phyloP scores from a whole-genome alignment of 2,113 vertebrate genomes.

The Garra rufa region DNA sequence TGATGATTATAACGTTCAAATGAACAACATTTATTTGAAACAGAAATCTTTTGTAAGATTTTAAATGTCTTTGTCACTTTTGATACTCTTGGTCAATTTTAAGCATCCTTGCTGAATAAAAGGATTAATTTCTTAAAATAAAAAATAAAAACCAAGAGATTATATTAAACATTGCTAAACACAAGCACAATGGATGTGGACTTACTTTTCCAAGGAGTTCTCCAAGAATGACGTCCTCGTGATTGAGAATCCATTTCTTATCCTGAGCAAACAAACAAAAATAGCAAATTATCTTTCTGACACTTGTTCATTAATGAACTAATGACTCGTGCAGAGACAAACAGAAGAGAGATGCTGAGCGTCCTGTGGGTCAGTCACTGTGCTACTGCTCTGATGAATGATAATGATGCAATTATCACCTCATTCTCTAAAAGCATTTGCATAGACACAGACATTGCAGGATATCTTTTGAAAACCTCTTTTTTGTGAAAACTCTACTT shows the following conservation, averaged over 20 bases:
- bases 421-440: neutral
- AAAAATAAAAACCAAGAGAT: neutral
- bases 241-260: slow-evolving; percentile 97
- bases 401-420: slow-evolving; percentile 43
- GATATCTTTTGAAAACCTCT: neutral
- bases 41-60: neutral
- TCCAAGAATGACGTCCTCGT: slow-evolving; percentile 91
- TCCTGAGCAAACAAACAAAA: slow-evolving; percentile 76
- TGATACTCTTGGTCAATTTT: no score
- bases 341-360: slow-evolving; percentile 10
- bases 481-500: neutral
- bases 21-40: neutral
- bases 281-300: slow-evolving; percentile 10
- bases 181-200: slow-evolving; percentile 19
- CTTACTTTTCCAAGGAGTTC: slow-evolving; percentile 94
- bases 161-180: neutral
- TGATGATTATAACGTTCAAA: neutral
- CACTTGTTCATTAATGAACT: slow-evolving; percentile 34
- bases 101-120: no score
- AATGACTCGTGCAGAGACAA: slow-evolving; percentile 34
- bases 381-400: slow-evolving; percentile 16
- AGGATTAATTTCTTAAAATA: neutral
- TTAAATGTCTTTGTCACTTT: no score
- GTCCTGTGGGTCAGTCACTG: slow-evolving; percentile 16
- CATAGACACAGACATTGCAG: neutral